phyloP scores from a whole-genome alignment of 1,140 invertebrate genomes.

The Arion vulgaris region DNA sequence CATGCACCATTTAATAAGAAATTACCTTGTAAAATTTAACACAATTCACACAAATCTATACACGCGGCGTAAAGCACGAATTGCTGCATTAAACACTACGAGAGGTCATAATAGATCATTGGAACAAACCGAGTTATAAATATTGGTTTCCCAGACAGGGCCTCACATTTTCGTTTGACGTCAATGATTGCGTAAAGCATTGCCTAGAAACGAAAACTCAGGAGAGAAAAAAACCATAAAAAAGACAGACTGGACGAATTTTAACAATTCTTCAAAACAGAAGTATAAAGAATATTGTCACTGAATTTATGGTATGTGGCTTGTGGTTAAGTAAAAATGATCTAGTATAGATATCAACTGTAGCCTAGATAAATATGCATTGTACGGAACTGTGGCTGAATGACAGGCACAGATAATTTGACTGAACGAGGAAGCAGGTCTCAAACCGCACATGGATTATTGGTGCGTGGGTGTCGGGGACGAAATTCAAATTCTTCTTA shows the following conservation, averaged over 20 bases:
- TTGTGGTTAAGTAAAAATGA: too few relatives aligned
- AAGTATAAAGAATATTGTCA: too few relatives aligned
- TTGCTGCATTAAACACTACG: neutral
- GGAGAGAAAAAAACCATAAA: neutral
- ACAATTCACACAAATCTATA: neutral
- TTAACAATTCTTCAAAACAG: neutral
- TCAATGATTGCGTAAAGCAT: conserved; percentile 10
- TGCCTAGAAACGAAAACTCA: neutral
- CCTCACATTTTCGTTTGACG: conserved; percentile 2
- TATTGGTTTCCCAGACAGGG: neutral
- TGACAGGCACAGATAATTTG: neutral
- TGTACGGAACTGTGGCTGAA: neutral
- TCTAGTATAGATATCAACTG: too few relatives aligned
- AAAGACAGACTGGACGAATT: neutral
- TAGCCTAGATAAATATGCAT: too few relatives aligned
- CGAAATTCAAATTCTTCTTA: neutral
- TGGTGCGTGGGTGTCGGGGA: neutral
- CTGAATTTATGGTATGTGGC: too few relatives aligned
- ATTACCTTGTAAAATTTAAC: neutral
- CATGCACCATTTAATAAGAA: too few relatives aligned
- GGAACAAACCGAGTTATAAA: neutral
- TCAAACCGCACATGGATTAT: neutral
- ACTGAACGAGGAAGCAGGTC: neutral
- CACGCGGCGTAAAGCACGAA: neutral
- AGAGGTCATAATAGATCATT: neutral